A percentile compares a stretch with the other conserved stretches of the same genome.
Conservation (phyloP, 2,888 invertebrate genomes). For the Cryptophagus acutangulus region DNA sequence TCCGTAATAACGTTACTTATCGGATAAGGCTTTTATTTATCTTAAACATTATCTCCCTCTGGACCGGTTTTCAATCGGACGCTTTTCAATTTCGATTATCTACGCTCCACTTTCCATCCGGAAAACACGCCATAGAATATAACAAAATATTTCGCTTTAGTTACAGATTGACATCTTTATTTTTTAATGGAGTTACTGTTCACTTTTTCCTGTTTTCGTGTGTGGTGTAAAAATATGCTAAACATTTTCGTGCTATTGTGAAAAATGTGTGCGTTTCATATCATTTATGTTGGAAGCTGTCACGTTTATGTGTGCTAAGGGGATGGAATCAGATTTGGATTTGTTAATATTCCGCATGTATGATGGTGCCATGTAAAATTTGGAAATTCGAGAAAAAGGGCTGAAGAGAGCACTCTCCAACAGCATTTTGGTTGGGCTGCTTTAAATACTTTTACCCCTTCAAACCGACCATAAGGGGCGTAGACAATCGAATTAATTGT, state of each 20-base stretch:
- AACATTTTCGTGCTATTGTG: background rate
- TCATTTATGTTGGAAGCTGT: background rate
- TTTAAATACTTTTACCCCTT: too few species aligned
- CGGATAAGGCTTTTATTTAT: conserved; percentile 13
- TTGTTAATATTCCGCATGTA: too few species aligned
- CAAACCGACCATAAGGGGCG: too few species aligned
- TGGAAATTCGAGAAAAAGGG: too few species aligned
- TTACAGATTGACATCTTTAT: conserved; percentile 12
- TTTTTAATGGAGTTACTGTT: background rate
- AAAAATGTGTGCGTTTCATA: background rate
- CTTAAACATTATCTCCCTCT: conserved; percentile 16
- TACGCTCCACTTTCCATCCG: conserved; percentile 20
- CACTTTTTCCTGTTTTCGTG: background rate
- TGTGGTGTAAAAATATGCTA: background rate
- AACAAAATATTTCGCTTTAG: conserved; percentile 16
- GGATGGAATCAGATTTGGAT: too few species aligned
- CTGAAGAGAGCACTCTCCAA: too few species aligned
- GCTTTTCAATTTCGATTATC: conserved; percentile 22
- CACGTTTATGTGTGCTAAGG: too few species aligned
- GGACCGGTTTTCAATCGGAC: conserved; percentile 20
- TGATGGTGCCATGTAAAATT: too few species aligned
- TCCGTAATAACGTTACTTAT: conserved; percentile 9
- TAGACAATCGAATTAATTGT: too few species aligned
- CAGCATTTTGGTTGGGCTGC: too few species aligned
- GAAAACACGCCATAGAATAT: conserved; percentile 19